These are phyloP conservation scores for Gymnothorax javanicus DNA, from an alignment of 2,797 vertebrate species.

Conservation along the genomic window DNA sequence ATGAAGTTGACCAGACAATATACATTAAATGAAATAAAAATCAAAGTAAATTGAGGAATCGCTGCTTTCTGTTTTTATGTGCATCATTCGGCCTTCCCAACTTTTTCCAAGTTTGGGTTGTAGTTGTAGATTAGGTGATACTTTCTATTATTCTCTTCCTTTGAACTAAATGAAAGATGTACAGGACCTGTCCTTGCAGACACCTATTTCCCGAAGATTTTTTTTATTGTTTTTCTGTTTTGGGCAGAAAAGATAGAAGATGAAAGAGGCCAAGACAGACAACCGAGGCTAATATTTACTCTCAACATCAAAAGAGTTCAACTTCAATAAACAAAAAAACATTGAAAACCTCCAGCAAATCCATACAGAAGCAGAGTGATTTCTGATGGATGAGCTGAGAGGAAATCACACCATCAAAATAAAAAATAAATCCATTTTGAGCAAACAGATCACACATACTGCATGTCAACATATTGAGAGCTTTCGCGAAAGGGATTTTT, in stretches of 20 bases:
- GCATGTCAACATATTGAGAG: not conserved
- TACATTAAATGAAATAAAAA: too few species aligned
- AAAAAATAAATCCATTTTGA: not conserved
- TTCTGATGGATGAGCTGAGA: not conserved
- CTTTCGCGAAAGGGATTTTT: not conserved
- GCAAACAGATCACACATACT: not conserved
- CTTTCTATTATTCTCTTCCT: not conserved
- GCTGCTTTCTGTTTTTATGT: too few species aligned
- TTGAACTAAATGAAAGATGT: not conserved
- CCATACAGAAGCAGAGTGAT: not conserved
- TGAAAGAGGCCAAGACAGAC: not conserved
- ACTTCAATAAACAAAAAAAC: not conserved
- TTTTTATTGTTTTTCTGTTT: not conserved
- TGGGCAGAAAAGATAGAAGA: not conserved
- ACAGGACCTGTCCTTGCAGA: not conserved
- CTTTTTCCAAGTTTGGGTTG: too few species aligned
- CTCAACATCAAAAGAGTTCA: not conserved
- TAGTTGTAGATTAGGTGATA: not conserved
- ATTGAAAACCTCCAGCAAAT: not conserved
- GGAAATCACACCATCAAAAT: constrained; percentile 4
- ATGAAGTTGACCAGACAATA: too few species aligned
- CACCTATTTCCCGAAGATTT: not conserved
- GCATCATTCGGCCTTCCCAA: too few species aligned
- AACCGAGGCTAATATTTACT: not conserved
- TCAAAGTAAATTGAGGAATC: too few species aligned